Base-by-base conservation (phyloP, 2,888 invertebrate genomes). In the Campaea margaritaria region DNA sequence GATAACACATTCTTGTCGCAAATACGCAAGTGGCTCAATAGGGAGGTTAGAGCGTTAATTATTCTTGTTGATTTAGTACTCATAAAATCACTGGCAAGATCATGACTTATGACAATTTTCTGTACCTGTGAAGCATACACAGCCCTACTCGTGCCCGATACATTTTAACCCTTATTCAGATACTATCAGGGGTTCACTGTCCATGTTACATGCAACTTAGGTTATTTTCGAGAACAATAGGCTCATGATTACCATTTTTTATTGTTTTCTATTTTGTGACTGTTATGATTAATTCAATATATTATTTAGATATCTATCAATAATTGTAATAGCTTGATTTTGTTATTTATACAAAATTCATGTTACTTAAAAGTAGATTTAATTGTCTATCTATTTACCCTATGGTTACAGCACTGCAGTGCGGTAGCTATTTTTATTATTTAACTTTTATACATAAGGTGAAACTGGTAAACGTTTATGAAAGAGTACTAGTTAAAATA, bases 401-500 rank as follows among this genome's bases (percentile, higher is more conserved):
- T 58, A 45, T 41, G 21, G 12, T 34, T 62, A 50, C 52, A 46
- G 43, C 13, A 42, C 63, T 65, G 73, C 73, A 62, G 62, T 54
- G 72, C 63, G 56, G 64, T 72, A 70, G 68, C 65, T 64, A 68
- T 59, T 62, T 47, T 58, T 67, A 57, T 67, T 61, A 70, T 66
- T 70, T 65, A 64, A 69, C 65, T 73, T 64, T 75, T 76, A 75
- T 74, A 71, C 76, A 56, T 78, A 79, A 76, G 76, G 69, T 82
- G 75, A 79, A 83, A 70, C 81, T 83, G 82, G 79, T 82, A 76
- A 79, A 76, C 79, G 75, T 79, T 81, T 82, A 86, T 82, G 79
- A 81, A 76, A 85, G 78, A 82, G 82, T 82, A 66, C 81, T 87
- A 86, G 84, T 86, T 83, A 78, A 84, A 89, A 86, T 87, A 89